Evolutionary conservation across 2,797 vertebrate genomes (phyloP), one percentile per base, ranked within the genome.

Genomic region (Sebastes trivittatus): DNA sequence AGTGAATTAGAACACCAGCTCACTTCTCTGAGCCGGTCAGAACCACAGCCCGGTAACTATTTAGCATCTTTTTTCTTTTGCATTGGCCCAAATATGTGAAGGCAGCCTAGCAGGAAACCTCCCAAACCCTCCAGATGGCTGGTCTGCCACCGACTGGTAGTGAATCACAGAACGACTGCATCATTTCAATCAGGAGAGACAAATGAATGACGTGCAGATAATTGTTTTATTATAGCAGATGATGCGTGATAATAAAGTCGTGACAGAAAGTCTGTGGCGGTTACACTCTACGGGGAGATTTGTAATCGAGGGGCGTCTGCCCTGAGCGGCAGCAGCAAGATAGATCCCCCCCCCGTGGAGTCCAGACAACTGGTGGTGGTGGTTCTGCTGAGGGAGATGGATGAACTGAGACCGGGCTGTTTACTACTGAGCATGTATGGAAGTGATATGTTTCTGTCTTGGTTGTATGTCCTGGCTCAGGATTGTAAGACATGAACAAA

Each of bases 51-150:
- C 22, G 11, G 5, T 58, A 49, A 49, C 16, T 27, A 2, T 34
- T 54, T 46, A 32, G 13, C 55, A 10, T 63, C 5, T 29, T 60
- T 20, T 22, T 30, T 62, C n/a, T 62, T 32, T 29, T 30, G 20
- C 64, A 1, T 1, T 20, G 52, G 69, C 32, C 30, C 13, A 32
- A 32, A 66, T 42, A 42, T 62, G 16, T 61, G 30, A 60, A 54
- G 36, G 30, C 66, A 63, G 14, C 59, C 20, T 3, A 13, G 25
- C n/a, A 25, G 71, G 66, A 82, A 64, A 68, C 52, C n/a, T 55
- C 64, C 13, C 16, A 61, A 30, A 4, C 20, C 1, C 36, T 86
- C 86, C 86, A 85, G 81, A 82, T 84, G 85, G 85, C 64, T 75
- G 0, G 70, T 81, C 84, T 85, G 82, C 64, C 80, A 29, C 80